Base-by-base conservation (phyloP, 2,888 invertebrate species). In the Cataglyphis cursor region DNA sequence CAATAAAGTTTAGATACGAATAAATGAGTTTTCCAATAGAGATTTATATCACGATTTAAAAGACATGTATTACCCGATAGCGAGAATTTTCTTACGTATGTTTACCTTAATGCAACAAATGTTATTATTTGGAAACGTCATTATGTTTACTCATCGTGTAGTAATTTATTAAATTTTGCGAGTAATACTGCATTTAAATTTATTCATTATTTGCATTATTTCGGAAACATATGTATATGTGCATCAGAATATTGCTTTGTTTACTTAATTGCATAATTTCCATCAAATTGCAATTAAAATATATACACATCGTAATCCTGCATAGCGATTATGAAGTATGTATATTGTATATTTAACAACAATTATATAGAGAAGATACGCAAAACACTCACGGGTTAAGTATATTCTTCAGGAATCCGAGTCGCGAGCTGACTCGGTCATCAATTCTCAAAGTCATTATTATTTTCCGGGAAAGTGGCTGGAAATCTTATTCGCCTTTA, bases 261-360 rank as follows among this genome's bases (percentile, higher is more conserved):
- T 59, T 61, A 80, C n/a, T 21, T 70, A 78, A 80, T 70, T 31
- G 44, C 70, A 24, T 12, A 44, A 70, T 80, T 68, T 68, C 6
- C 68, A 44, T 78, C 68, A 68, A 31, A 51, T 35, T 78, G 31
- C 78, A 68, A 78, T 78, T 68, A 31, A 78, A 78, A 78, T 57
- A 15, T 68, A 1, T 6, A 15, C 31, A 57, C 31, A 21, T 68
- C 44, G 21, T 44, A 31, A 75, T 51, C 61, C 10, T n/a, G 61
- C 21, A 51, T n/a, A 62, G 24, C 35, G 35, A 28, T 65, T 65
- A 65, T 12, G 35, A 76, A 38, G 9, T n/a, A 8, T 28, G 15
- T 31, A 64, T 24, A 31, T 74, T 28, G 15, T 44, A 64, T 24
- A 31, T 74, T 73, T 59, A 61, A 61, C 28, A 15, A 62, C 24